Conservation (phyloP, 2,888 invertebrate species). For the Leucozona laternaria region DNA sequence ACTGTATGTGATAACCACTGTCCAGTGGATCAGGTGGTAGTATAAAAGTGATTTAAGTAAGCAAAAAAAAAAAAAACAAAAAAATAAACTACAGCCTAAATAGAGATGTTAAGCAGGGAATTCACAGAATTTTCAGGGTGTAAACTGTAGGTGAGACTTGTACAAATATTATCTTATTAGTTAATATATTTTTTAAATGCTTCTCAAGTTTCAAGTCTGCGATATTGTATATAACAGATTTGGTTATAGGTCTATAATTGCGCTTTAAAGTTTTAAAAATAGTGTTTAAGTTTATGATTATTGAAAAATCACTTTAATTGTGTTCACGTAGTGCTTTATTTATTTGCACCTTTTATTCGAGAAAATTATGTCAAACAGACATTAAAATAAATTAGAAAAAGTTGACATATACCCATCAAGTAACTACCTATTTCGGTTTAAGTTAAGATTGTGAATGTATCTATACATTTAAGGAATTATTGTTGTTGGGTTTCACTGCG, state of each 20-base stretch:
- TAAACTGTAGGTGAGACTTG: neutral
- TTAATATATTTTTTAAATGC: neutral
- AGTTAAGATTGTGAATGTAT: neutral
- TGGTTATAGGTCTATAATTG: no score
- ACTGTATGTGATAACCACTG: neutral
- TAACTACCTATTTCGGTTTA: neutral
- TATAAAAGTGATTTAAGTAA: neutral
- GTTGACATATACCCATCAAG: neutral
- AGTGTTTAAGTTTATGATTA: no score
- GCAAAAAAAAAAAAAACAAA: neutral
- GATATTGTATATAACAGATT: neutral
- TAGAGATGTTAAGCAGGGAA: neutral
- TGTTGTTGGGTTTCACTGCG: neutral
- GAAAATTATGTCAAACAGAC: neutral
- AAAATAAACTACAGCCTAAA: neutral
- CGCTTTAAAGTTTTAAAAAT: no score
- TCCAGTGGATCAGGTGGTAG: neutral
- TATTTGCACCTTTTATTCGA: neutral
- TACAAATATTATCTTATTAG: neutral
- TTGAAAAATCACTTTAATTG: no score
- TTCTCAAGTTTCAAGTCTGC: neutral
- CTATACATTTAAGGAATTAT: conserved; percentile 1
- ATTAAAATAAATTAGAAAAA: neutral
- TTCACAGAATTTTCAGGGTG: neutral
- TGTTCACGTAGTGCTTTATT: no score